Conservation (phyloP, 2,888 invertebrate genomes). For the Agonopterix alstromeriana region DNA sequence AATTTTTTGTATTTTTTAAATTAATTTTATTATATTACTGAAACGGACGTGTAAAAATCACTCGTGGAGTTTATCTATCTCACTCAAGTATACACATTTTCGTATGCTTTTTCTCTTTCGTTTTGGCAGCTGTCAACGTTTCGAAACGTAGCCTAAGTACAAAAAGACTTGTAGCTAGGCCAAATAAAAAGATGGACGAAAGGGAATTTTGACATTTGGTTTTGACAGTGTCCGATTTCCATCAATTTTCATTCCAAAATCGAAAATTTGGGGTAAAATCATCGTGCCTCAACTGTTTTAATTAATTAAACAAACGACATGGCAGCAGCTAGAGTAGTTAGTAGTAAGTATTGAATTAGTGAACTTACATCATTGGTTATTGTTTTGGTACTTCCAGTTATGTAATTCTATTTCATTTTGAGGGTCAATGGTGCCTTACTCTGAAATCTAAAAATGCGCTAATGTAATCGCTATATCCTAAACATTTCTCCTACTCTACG, state of each 20-base stretch:
- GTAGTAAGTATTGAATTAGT: constrained; percentile 43
- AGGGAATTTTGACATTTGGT: constrained; percentile 10
- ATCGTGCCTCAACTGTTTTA: constrained; percentile 39
- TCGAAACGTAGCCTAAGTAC: not conserved
- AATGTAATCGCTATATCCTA: too few species aligned
- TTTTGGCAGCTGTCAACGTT: not conserved
- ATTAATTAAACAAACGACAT: constrained; percentile 42
- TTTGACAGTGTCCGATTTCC: constrained; percentile 15
- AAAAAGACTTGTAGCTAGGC: not conserved
- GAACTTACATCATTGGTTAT: constrained; percentile 2
- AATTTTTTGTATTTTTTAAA: not conserved
- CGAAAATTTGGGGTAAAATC: constrained; percentile 24
- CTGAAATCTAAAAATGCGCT: too few species aligned
- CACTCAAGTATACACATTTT: too few species aligned
- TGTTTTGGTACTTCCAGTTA: constrained; percentile 33
- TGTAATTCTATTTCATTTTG: constrained; percentile 35
- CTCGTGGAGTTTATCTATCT: too few species aligned
- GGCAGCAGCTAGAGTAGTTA: constrained; percentile 60
- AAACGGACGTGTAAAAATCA: too few species aligned
- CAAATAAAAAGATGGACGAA: not conserved
- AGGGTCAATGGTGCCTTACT: not conserved
- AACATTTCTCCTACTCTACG: constrained; percentile 8
- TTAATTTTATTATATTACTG: too few species aligned
- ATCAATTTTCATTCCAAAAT: constrained; percentile 35
- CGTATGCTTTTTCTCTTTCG: too few species aligned